Percentiles rank a stretch among this genome's conserved stretches.
phyloP scores from a whole-genome alignment of 2,797 vertebrate genomes.

The Anabacerthia variegaticeps region DNA sequence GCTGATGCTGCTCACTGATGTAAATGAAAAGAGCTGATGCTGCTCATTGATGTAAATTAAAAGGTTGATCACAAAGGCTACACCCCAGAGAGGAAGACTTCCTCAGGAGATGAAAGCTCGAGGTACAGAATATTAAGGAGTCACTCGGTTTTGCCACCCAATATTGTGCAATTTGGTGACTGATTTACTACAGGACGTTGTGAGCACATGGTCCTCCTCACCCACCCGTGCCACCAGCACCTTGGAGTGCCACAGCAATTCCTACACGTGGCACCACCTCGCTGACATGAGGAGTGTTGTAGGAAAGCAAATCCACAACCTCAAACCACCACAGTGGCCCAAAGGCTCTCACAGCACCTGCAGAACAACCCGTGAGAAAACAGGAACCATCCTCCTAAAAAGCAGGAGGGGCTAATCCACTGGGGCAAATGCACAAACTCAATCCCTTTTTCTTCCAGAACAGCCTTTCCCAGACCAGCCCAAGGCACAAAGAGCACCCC shows the following conservation, averaged over 20 bases:
- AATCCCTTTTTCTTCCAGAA: not conserved
- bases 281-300: not conserved
- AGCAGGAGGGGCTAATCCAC: not conserved
- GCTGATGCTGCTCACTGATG: not conserved
- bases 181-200: accelerated
- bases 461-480: not conserved
- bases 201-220: not conserved
- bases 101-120: not conserved
- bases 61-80: not conserved
- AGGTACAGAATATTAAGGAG: not conserved
- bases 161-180: no score
- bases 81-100: not conserved
- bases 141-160: not conserved
- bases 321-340: not conserved
- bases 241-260: not conserved
- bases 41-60: not conserved
- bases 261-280: not conserved
- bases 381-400: not conserved
- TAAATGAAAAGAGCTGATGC: not conserved
- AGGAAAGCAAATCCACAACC: not conserved
- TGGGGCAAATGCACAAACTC: not conserved
- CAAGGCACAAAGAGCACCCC: not conserved
- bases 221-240: not conserved
- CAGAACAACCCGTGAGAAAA: not conserved
- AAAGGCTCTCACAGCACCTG: not conserved